phyloP scores from a whole-genome alignment of 1,140 invertebrate species.

The Marisa cornuarietis region DNA sequence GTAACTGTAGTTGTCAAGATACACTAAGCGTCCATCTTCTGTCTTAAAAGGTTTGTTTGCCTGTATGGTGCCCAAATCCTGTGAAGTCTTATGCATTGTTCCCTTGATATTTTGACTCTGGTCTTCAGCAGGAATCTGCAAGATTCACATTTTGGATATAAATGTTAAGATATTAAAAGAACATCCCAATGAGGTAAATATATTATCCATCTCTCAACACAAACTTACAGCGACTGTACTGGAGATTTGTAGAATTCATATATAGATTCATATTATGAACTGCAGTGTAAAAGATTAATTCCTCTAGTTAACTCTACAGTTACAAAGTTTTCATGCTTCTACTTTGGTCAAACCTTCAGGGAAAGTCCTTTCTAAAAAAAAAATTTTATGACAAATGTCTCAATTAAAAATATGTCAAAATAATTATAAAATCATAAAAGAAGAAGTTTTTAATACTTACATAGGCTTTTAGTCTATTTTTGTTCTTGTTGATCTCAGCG shows the following conservation, averaged over 20 bases:
- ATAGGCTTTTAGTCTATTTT: no score
- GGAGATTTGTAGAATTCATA: background rate
- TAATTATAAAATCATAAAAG: no score
- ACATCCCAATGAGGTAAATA: background rate
- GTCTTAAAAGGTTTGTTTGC: conserved; percentile 5
- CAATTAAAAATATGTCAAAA: no score
- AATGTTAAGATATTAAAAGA: background rate
- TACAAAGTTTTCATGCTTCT: background rate
- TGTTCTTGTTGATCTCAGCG: no score
- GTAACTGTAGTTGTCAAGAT: conserved; percentile 19
- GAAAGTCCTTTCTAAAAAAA: background rate
- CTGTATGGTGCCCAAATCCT: background rate
- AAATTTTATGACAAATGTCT: background rate
- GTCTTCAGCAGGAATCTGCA: background rate
- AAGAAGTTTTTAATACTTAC: no score
- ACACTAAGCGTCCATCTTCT: conserved; percentile 15
- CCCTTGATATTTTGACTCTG: background rate
- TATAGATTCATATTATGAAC: background rate
- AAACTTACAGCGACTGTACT: background rate
- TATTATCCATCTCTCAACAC: background rate
- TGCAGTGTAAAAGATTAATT: background rate
- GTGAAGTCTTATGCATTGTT: background rate
- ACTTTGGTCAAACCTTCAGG: background rate
- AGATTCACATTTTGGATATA: background rate
- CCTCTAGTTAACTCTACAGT: background rate